These are phyloP conservation scores for Drosophila melanogaster DNA, from an alignment of 1,140 invertebrate genomes.

Conservation along the genomic window DNA sequence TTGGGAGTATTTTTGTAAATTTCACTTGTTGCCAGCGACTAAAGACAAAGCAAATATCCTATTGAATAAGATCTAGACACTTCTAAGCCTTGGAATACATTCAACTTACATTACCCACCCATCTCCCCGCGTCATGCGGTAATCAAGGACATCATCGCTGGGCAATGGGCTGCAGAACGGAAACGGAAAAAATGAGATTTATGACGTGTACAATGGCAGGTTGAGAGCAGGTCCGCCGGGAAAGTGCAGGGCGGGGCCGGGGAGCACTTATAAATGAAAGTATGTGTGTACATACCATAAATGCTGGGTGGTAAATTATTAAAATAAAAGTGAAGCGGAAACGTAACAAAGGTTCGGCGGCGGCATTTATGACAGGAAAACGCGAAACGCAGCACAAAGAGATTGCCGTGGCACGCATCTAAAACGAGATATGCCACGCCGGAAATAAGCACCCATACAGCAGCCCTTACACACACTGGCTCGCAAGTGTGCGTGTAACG, in stretches of 20 bases:
- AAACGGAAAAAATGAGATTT: slow-evolving; percentile 82
- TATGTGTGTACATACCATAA: slow-evolving; percentile 74
- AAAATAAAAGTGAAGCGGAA: slow-evolving; percentile 83
- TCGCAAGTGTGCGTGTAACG: neutral
- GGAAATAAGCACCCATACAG: slow-evolving; percentile 74
- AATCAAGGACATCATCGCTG: slow-evolving; percentile 21
- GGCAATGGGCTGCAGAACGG: slow-evolving; percentile 61
- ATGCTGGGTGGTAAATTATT: slow-evolving; percentile 80
- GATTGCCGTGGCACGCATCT: slow-evolving; percentile 80
- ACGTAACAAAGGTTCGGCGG: slow-evolving; percentile 79
- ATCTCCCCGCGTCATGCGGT: neutral
- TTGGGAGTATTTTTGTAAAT: slow-evolving; percentile 11
- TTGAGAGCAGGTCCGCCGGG: slow-evolving; percentile 12
- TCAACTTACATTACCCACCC: slow-evolving; percentile 26
- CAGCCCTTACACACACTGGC: slow-evolving; percentile 31
- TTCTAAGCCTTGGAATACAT: slow-evolving; percentile 25
- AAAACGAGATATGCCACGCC: slow-evolving; percentile 81
- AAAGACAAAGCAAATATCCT: neutral
- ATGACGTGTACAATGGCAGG: slow-evolving; percentile 70
- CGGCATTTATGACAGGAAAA: slow-evolving; percentile 82
- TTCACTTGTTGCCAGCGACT: slow-evolving; percentile 55
- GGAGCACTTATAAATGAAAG: slow-evolving; percentile 55
- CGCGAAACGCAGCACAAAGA: slow-evolving; percentile 78
- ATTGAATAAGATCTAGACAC: neutral
- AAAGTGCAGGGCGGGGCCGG: slow-evolving; percentile 17